Conservation (phyloP, 1,140 invertebrate genomes). For the Papilio machaon region DNA sequence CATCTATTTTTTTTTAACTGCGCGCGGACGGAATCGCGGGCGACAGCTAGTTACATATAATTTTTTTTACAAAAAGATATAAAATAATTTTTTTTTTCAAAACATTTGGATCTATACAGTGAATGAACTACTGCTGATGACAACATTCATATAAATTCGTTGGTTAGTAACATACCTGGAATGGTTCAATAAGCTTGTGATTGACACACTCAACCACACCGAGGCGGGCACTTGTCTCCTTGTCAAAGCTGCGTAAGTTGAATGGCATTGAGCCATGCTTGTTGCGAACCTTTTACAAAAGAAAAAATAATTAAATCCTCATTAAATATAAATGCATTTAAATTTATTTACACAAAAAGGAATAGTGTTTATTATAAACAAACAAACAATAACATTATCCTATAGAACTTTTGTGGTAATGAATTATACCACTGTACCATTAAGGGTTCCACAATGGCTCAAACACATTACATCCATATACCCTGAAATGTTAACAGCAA, state of each 20-base stretch:
- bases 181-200: conserved; percentile 98
- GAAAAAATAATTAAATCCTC: background rate
- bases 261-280: conserved; percentile 98
- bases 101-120: too few species aligned
- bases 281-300: conserved; percentile 86
- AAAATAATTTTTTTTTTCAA: too few species aligned
- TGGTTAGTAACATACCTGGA: conserved; percentile 84
- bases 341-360: background rate
- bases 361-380: too few species aligned
- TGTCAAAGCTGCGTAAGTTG: conserved; percentile 95
- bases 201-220: conserved; percentile 99
- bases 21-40: too few species aligned
- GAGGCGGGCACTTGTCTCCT: conserved; percentile 98
- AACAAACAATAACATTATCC: too few species aligned
- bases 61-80: too few species aligned
- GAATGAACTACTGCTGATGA: too few species aligned
- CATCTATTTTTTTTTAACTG: too few species aligned
- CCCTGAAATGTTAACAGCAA: conserved; percentile 49
- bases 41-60: too few species aligned
- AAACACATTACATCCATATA: conserved; percentile 63
- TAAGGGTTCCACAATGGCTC: conserved; percentile 50
- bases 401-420: conserved; percentile 53
- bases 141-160: background rate
- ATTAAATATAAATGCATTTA: too few species aligned
- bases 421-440: conserved; percentile 56